Conservation (phyloP, 2,797 vertebrate species). For the Dermochelys coriacea region DNA sequence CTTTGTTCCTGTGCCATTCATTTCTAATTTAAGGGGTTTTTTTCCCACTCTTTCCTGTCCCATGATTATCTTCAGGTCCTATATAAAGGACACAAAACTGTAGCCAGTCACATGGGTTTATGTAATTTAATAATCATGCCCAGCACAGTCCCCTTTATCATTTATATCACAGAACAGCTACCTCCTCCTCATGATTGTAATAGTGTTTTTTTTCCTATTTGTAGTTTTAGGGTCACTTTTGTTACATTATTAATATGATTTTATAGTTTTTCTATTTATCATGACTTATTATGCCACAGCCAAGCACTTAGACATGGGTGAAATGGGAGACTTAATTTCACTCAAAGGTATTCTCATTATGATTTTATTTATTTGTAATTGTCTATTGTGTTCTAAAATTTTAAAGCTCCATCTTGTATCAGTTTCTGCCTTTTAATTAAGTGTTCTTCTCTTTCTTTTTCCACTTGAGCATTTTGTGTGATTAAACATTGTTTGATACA, state of each 20-base stretch:
- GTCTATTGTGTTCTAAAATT: background rate
- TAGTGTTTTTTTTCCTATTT: background rate
- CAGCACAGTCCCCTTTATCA: background rate
- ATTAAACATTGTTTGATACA: background rate
- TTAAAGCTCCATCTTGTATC: background rate
- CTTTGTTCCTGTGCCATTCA: background rate
- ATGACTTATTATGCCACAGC: background rate
- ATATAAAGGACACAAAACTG: background rate
- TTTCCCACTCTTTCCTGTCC: background rate
- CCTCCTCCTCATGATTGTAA: background rate
- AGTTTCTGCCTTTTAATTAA: background rate
- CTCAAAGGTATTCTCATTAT: background rate
- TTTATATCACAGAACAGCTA: background rate
- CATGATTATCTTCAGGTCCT: background rate
- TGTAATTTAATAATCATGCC: background rate
- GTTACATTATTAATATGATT: background rate
- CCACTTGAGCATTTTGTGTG: background rate
- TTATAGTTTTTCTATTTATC: background rate
- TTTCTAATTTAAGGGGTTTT: background rate
- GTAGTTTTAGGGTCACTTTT: background rate
- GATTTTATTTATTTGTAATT: background rate
- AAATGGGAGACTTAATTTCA: background rate
- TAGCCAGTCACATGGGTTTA: background rate
- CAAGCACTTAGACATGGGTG: background rate
- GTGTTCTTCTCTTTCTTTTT: background rate